Percentiles rank a stretch among this genome's conserved stretches.
These are phyloP conservation scores for Cheilosia scutellata DNA, from an alignment of 2,888 invertebrate genomes.

Conservation along the genomic window DNA sequence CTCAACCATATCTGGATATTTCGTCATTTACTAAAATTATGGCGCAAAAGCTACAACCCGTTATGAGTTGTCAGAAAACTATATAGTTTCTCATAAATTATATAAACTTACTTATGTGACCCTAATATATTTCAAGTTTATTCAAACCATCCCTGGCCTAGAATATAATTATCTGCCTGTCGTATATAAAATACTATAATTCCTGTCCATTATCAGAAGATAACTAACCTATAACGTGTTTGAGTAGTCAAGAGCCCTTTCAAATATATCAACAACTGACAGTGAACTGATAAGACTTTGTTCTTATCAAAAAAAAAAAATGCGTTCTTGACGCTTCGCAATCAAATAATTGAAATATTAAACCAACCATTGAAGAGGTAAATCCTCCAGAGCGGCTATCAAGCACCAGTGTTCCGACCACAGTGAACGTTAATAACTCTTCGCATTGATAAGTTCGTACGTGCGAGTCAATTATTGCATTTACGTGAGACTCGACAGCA, in stretches of 20 bases:
- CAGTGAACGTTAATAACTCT: slow-evolving; percentile 43
- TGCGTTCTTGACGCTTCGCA: slow-evolving; percentile 28
- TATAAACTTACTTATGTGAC: no score
- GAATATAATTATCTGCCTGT: background rate
- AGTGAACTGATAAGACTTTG: slow-evolving; percentile 11
- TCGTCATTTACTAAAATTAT: no score
- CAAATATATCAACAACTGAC: background rate
- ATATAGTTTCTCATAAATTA: no score
- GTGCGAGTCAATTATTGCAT: slow-evolving; percentile 70
- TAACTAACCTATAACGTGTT: background rate
- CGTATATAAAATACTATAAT: background rate
- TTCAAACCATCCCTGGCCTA: no score
- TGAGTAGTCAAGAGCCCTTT: slow-evolving; percentile 4
- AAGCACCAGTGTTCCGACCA: slow-evolving; percentile 21
- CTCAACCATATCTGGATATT: no score
- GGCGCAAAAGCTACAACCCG: no score
- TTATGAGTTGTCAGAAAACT: no score
- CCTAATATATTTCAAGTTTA: no score
- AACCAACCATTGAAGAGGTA: slow-evolving; percentile 24
- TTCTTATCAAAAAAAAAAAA: slow-evolving; percentile 1
- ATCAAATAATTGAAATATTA: slow-evolving; percentile 21
- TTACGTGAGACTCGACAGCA: slow-evolving; percentile 63
- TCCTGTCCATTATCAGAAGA: background rate
- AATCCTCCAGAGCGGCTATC: slow-evolving; percentile 27
- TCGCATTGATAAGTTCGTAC: slow-evolving; percentile 66